phyloP scores from a whole-genome alignment of 2,797 vertebrate species.

The Huso huso region DNA sequence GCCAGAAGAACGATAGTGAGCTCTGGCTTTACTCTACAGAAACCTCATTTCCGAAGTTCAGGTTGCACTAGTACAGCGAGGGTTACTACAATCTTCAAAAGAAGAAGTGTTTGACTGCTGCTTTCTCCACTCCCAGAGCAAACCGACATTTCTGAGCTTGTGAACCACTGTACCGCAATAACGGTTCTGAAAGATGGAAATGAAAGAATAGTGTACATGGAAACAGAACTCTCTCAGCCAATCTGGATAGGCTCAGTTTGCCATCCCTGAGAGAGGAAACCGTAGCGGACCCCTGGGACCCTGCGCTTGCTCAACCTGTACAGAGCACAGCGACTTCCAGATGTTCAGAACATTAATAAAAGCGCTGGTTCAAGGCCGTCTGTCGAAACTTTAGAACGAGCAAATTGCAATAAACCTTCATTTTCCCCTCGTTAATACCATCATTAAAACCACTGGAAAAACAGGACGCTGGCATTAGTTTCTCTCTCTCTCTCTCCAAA shows the following conservation, averaged over 20 bases:
- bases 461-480: constrained; percentile 63
- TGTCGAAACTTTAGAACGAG: constrained; percentile 74
- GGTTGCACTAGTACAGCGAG: too few species aligned
- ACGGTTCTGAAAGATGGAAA: too few species aligned
- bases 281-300: constrained; percentile 43
- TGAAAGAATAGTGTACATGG: neutral
- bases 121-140: too few species aligned
- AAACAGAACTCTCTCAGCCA: constrained; percentile 27
- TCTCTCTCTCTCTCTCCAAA: constrained; percentile 43
- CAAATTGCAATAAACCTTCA: constrained; percentile 73
- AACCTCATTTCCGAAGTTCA: too few species aligned
- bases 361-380: constrained; percentile 63
- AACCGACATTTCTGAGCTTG: too few species aligned
- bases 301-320: constrained; percentile 67
- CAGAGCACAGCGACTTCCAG: constrained; percentile 66
- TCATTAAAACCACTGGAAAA: constrained; percentile 67
- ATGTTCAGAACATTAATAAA: constrained; percentile 69
- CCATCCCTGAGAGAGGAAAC: constrained; percentile 56
- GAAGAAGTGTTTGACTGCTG: too few species aligned
- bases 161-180: too few species aligned
- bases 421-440: constrained; percentile 70
- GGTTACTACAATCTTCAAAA: neutral
- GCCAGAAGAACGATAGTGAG: too few species aligned
- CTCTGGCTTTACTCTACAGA: too few species aligned
- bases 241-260: constrained; percentile 65